Percentiles rank a stretch among this genome's conserved stretches.
These are phyloP conservation scores for Tuta absoluta DNA, from an alignment of 2,888 invertebrate genomes.

Conservation along the genomic window DNA sequence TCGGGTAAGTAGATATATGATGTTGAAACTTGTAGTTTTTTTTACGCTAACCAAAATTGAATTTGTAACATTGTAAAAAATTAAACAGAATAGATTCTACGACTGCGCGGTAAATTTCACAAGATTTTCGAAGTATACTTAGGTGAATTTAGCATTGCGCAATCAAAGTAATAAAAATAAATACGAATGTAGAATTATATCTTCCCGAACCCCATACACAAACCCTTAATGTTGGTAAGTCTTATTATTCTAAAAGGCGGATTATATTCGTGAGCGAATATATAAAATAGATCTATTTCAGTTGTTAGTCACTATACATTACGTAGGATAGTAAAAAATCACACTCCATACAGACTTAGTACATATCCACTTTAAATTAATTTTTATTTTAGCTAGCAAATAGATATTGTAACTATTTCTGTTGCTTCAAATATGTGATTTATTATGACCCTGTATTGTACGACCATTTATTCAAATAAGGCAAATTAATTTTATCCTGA, in stretches of 20 bases:
- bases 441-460: constrained; percentile 29
- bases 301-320: constrained; percentile 22
- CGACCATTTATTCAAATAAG: constrained; percentile 19
- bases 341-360: constrained; percentile 24
- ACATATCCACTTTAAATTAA: constrained; percentile 6
- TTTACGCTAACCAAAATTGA: neutral
- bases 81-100: neutral
- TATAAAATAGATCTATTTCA: constrained; percentile 30
- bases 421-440: constrained; percentile 25
- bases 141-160: neutral
- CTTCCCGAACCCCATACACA: constrained; percentile 32
- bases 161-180: constrained; percentile 17
- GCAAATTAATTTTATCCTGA: constrained; percentile 12
- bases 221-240: constrained; percentile 55
- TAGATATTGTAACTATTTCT: constrained; percentile 14
- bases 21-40: neutral
- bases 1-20: neutral
- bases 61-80: neutral
- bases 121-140: neutral
- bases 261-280: constrained; percentile 68
- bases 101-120: neutral
- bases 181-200: constrained; percentile 14
- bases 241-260: constrained; percentile 73
- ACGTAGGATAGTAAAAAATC: constrained; percentile 28
- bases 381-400: neutral